phyloP scores from a whole-genome alignment of 2,888 invertebrate species.

The Synanthedon andrenaeformis region DNA sequence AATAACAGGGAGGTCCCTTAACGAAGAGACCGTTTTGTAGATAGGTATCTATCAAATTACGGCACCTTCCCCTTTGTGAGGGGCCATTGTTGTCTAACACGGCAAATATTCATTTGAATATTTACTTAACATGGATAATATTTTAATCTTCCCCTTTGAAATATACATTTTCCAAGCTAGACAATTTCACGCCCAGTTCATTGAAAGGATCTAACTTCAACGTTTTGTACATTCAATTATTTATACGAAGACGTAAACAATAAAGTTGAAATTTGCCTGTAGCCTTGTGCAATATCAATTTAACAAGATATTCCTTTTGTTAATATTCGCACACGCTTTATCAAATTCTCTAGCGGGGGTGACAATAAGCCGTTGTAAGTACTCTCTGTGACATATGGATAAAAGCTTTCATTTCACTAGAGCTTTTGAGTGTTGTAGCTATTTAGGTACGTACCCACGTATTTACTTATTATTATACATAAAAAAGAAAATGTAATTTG shows the following conservation, averaged over 20 bases:
- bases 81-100: slow-evolving; percentile 68
- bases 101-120: slow-evolving; percentile 73
- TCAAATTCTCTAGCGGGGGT: slow-evolving; percentile 71
- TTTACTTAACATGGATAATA: slow-evolving; percentile 73
- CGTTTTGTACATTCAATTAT: slow-evolving; percentile 32
- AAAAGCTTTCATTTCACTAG: slow-evolving; percentile 70
- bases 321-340: slow-evolving; percentile 72
- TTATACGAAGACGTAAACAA: slow-evolving; percentile 12
- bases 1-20: slow-evolving; percentile 64
- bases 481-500: background rate
- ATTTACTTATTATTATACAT: background rate
- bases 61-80: slow-evolving; percentile 49
- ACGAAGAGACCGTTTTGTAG: slow-evolving; percentile 66
- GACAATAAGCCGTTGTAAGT: slow-evolving; percentile 71
- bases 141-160: slow-evolving; percentile 73
- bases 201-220: slow-evolving; percentile 40
- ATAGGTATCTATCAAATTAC: slow-evolving; percentile 70
- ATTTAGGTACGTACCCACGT: background rate
- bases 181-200: slow-evolving; percentile 61
- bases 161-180: slow-evolving; percentile 70
- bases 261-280: slow-evolving; percentile 38
- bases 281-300: slow-evolving; percentile 55
- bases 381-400: slow-evolving; percentile 70
- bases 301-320: slow-evolving; percentile 72
- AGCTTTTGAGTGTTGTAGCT: slow-evolving; percentile 52